Evolutionary conservation across 2,113 vertebrate species (phyloP).

Genomic region (Aptenodytes forsteri): DNA sequence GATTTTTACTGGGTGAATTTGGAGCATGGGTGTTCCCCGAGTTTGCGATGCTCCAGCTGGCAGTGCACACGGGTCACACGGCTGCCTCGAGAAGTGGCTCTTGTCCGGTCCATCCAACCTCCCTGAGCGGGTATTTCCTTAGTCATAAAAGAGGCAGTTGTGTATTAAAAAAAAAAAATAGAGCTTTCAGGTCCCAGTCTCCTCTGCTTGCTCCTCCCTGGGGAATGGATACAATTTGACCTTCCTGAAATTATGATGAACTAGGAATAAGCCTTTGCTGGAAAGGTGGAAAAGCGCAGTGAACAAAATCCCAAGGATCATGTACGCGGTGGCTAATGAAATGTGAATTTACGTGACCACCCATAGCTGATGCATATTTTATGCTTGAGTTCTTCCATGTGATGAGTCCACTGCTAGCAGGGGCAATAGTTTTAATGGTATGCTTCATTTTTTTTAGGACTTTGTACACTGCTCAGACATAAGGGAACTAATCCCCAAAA

Average conservation of each 20-base stretch:
- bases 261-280: neutral
- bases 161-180: neutral
- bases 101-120: rapidly evolving
- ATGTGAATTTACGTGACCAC: slow-evolving; percentile 52
- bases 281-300: neutral
- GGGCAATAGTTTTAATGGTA: neutral
- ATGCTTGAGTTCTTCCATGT: slow-evolving; percentile 31
- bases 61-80: neutral
- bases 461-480: neutral
- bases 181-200: neutral
- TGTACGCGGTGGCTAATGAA: slow-evolving; percentile 18
- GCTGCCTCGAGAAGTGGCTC: neutral
- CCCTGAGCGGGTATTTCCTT: rapidly evolving
- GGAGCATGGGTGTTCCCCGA: neutral
- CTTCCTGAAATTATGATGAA: neutral
- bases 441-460: neutral
- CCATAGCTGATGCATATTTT: slow-evolving; percentile 46
- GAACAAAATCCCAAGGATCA: neutral
- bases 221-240: neutral
- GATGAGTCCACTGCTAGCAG: slow-evolving; percentile 1
- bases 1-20: neutral
- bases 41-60: neutral
- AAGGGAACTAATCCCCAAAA: neutral
- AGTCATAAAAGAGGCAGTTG: neutral
- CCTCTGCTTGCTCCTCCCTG: neutral